Evolutionary conservation across 2,797 vertebrate species (phyloP).

Genomic region (Podargus strigoides): DNA sequence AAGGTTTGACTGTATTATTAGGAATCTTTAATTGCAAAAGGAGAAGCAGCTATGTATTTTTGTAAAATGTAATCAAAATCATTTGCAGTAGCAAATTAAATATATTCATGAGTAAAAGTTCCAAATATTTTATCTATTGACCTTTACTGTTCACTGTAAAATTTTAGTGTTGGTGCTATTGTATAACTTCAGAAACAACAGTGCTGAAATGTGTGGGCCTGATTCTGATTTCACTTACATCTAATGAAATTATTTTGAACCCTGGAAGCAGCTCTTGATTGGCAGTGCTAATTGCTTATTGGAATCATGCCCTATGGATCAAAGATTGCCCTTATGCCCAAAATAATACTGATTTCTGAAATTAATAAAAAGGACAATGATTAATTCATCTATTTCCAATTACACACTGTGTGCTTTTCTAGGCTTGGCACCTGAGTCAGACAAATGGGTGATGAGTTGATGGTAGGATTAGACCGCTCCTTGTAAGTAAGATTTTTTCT

Average conservation of each 20-base stretch:
- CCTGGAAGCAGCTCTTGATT: neutral
- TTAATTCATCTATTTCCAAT: neutral
- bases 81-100: conserved; percentile 57
- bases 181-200: neutral
- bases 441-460: neutral
- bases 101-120: conserved; percentile 60
- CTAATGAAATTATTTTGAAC: neutral
- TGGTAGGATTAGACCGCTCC: neutral
- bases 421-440: neutral
- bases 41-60: conserved; percentile 44
- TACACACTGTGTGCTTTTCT: neutral
- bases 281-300: neutral
- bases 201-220: neutral
- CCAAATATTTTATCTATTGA: conserved; percentile 31
- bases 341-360: neutral
- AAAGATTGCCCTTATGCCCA: neutral
- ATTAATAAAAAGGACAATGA: neutral
- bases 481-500: neutral
- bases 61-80: conserved; percentile 48
- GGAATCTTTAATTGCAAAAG: conserved; percentile 62
- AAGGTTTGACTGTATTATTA: conserved; percentile 60
- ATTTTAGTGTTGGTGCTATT: neutral
- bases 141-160: neutral
- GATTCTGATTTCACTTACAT: neutral
- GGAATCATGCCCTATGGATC: neutral